Conservation (phyloP, 1,140 invertebrate genomes). For the Lethocerus indicus region DNA sequence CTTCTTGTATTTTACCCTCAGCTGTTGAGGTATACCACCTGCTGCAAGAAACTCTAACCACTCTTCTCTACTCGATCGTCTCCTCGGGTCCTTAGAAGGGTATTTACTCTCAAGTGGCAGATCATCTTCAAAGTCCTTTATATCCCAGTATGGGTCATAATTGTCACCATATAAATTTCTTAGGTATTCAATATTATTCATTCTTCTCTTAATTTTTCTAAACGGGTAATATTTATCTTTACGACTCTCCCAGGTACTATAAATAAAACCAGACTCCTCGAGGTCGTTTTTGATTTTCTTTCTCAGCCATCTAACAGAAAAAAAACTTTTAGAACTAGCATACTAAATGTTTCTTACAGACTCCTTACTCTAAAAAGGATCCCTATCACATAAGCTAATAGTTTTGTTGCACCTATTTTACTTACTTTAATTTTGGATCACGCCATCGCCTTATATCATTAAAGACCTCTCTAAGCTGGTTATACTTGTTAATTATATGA, state of each 20-base stretch:
- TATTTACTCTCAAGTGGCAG: background rate
- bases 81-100: background rate
- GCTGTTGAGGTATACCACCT: background rate
- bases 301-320: background rate
- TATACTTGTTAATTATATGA: no score
- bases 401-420: no score
- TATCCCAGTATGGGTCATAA: background rate
- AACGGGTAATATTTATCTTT: background rate
- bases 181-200: background rate
- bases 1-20: background rate
- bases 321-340: background rate
- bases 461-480: no score
- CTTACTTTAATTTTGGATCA: no score
- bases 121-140: background rate
- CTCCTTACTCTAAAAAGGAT: no score
- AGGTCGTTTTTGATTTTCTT: background rate
- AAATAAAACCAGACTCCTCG: background rate
- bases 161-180: background rate
- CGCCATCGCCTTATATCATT: no score
- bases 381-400: no score
- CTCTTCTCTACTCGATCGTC: background rate
- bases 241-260: background rate
- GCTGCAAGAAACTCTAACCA: background rate
- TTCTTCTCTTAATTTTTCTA: background rate
- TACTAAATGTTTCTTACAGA: background rate